Conservation (phyloP, 23 tunicate genomes). For the Halocynthia roretzi region DNA sequence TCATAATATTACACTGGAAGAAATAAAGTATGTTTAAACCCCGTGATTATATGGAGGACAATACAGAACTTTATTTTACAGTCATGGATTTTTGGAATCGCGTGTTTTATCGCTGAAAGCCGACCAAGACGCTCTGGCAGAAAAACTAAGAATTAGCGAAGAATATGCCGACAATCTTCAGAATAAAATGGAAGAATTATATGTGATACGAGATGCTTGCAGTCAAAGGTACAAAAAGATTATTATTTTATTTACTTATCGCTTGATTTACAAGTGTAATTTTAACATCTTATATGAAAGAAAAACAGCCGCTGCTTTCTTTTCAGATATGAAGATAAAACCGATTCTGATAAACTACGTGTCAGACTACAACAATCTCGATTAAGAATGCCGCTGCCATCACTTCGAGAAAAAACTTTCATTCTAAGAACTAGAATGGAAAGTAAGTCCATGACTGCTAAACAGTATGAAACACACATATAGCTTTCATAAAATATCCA, state of each 20-base stretch:
- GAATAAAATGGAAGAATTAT: conserved; percentile 55
- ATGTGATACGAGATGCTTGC: conserved; percentile 56
- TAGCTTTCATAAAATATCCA: no score
- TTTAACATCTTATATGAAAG: no score
- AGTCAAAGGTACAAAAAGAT: conserved; percentile 37
- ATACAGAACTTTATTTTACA: conserved; percentile 14
- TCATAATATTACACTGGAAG: no score
- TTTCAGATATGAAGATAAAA: conserved; percentile 61
- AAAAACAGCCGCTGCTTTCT: background rate
- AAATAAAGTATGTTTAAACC: no score
- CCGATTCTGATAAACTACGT: conserved; percentile 49
- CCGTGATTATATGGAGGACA: no score
- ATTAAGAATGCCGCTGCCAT: conserved; percentile 56
- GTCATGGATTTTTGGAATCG: conserved; percentile 57
- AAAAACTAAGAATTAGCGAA: conserved; percentile 63
- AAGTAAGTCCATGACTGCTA: conserved; percentile 39
- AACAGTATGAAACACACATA: background rate
- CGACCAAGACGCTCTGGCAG: conserved; percentile 59
- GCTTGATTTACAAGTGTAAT: no score
- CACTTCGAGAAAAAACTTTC: conserved; percentile 79
- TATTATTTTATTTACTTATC: no score
- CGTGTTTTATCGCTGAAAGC: conserved; percentile 63
- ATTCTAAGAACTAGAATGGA: conserved; percentile 63
- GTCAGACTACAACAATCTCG: conserved; percentile 28
- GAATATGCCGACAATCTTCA: conserved; percentile 42